phyloP scores from a whole-genome alignment of 2,797 vertebrate genomes.

The Martes flavigula region DNA sequence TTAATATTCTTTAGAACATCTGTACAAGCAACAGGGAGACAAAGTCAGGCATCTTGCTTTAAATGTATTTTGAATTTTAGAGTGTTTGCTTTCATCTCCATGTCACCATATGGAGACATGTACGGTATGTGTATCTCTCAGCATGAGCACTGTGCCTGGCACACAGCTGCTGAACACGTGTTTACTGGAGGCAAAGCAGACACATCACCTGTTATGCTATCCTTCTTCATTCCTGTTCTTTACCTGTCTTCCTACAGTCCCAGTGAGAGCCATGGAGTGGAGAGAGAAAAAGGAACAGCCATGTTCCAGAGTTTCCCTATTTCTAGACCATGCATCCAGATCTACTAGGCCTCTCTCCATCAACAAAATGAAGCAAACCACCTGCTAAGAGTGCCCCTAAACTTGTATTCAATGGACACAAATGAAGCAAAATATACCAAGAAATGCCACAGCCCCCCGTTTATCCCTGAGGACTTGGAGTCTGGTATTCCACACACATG shows the following conservation, averaged over 20 bases:
- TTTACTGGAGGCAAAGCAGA: neutral
- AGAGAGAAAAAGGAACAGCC: neutral
- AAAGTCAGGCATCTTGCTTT: neutral
- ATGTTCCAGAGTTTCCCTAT: fast-evolving
- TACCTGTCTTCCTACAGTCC: neutral
- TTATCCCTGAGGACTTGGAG: neutral
- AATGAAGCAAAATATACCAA: fast-evolving
- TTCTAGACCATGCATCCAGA: neutral
- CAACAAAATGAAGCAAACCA: neutral
- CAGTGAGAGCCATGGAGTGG: neutral
- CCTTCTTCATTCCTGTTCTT: neutral
- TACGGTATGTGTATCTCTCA: neutral
- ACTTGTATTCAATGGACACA: neutral
- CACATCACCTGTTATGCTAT: fast-evolving
- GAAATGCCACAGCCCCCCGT: fast-evolving
- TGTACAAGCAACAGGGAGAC: constrained; percentile 52
- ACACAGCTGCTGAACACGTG: fast-evolving
- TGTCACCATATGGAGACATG: neutral
- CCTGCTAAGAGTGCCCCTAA: neutral
- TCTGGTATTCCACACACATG: fast-evolving
- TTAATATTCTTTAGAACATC: constrained; percentile 48
- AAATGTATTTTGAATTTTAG: neutral
- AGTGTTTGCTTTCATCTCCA: neutral
- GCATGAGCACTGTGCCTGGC: fast-evolving
- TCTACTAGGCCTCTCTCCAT: neutral